phyloP scores from a whole-genome alignment of 2,888 invertebrate genomes.

The Electrophaes corylata region DNA sequence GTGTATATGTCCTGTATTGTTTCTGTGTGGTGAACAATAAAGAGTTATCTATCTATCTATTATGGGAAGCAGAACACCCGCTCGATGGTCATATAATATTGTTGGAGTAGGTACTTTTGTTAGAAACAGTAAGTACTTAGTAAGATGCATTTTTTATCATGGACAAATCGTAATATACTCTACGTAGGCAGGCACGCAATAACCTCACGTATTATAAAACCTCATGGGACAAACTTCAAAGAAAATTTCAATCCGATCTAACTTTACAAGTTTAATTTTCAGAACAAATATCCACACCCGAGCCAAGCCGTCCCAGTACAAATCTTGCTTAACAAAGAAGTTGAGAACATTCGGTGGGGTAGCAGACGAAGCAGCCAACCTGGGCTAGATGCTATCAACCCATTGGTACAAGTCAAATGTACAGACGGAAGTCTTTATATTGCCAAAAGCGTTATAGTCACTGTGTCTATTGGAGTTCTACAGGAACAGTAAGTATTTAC shows the following conservation, averaged over 20 bases:
- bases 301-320: conserved; percentile 68
- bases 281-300: conserved; percentile 80
- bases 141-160: neutral
- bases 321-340: conserved; percentile 82
- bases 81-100: too few species aligned
- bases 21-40: too few species aligned
- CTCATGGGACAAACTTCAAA: neutral
- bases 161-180: too few species aligned
- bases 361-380: conserved; percentile 67
- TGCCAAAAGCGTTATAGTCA: conserved; percentile 87
- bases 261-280: conserved; percentile 18
- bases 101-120: too few species aligned
- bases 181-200: too few species aligned
- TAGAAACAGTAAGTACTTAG: too few species aligned
- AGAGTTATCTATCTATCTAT: too few species aligned
- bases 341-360: conserved; percentile 79
- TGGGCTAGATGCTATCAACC: conserved; percentile 51
- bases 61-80: too few species aligned
- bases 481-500: conserved; percentile 78
- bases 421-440: conserved; percentile 80
- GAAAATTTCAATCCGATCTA: neutral
- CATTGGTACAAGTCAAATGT: conserved; percentile 81
- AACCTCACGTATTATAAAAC: too few species aligned
- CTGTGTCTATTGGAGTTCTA: conserved; percentile 87
- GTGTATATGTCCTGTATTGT: too few species aligned